These are phyloP conservation scores for Hylia prasina DNA, from an alignment of 2,113 vertebrate species.

Conservation along the genomic window DNA sequence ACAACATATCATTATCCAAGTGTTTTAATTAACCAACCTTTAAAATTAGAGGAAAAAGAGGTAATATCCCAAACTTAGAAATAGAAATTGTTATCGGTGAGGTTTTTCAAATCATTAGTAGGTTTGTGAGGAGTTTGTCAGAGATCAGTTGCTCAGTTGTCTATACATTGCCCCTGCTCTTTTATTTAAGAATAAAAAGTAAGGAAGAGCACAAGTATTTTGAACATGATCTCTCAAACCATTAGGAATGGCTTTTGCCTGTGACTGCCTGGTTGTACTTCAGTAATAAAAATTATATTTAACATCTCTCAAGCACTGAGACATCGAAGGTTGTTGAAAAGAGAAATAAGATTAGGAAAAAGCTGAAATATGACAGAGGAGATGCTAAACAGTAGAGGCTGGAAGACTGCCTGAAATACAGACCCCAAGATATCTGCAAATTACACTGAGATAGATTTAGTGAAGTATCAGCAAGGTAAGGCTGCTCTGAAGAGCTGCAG, in stretches of 20 bases:
- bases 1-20: background rate
- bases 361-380: background rate
- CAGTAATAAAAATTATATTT: background rate
- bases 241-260: background rate
- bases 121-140: background rate
- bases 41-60: background rate
- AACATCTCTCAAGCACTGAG: background rate
- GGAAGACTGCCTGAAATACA: background rate
- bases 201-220: background rate
- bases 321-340: background rate
- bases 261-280: background rate
- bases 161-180: background rate
- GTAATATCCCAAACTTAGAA: background rate
- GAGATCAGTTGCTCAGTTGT: background rate
- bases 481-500: background rate
- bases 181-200: background rate
- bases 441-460: background rate
- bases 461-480: background rate
- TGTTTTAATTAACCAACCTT: background rate
- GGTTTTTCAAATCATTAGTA: background rate
- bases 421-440: background rate
- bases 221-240: background rate
- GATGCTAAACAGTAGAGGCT: background rate
- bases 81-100: background rate
- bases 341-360: background rate